A percentile compares a stretch with the other conserved stretches of the same genome.
Conservation (phyloP, 2,888 invertebrate genomes). For the Gymnosoma rotundatum region DNA sequence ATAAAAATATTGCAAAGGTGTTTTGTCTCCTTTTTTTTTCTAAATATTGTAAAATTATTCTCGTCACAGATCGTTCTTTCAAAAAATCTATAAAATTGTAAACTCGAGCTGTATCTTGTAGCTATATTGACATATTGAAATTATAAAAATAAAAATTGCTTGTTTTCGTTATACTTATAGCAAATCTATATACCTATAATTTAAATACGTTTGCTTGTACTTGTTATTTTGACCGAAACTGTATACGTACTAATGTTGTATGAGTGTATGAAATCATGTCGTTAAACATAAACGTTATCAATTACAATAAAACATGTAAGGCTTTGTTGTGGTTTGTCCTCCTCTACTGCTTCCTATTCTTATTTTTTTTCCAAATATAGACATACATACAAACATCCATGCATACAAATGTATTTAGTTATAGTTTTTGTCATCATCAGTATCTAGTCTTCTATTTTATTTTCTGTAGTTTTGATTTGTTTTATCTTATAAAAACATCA, state of each 20-base stretch:
- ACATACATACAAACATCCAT: neutral
- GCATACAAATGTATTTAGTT: neutral
- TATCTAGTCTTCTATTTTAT: neutral
- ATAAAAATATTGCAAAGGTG: no score
- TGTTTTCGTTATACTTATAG: no score
- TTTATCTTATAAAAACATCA: slow-evolving; percentile 46
- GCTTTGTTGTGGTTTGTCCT: slow-evolving; percentile 66
- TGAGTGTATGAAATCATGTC: slow-evolving; percentile 56
- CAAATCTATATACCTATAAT: no score
- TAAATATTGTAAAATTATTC: no score
- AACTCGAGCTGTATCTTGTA: no score
- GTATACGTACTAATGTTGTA: neutral
- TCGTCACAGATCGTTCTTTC: no score
- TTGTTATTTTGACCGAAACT: no score
- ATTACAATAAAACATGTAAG: slow-evolving; percentile 65
- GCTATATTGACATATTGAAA: no score
- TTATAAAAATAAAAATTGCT: no score
- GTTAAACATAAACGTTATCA: slow-evolving; percentile 67
- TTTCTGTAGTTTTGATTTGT: slow-evolving; percentile 5
- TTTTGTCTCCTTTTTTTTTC: no score
- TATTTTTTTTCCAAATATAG: slow-evolving; percentile 13
- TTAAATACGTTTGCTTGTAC: no score
- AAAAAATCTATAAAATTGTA: no score
- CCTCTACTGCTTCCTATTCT: slow-evolving; percentile 16
- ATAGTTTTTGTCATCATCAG: neutral